Base-by-base conservation (phyloP, 2,113 vertebrate genomes). In the Romanogobio albipinnatus region DNA sequence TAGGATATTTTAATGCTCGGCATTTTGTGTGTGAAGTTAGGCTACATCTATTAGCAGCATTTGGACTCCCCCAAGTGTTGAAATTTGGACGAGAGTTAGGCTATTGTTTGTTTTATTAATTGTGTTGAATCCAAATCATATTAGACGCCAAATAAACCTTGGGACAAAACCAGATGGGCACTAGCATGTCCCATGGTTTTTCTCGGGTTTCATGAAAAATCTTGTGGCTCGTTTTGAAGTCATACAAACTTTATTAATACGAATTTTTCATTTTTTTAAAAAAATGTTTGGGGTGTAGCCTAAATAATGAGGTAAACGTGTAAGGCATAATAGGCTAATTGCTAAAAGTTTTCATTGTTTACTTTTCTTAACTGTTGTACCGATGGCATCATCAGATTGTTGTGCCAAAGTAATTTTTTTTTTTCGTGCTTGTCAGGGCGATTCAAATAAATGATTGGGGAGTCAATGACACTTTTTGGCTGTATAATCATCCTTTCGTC, bases 31-130 rank as follows among this genome's bases (percentile, higher is more conserved):
- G 9, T 58, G 29, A 58, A 36, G 19, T 11, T 76, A 49, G 47
- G 47, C 47, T 49, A 29, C 9, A 17, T 51, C 14, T 75, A 14
- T 19, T 13, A 62, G 56, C 58, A 26, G 36, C 14, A 47, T 64
- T 79, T 58, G 43, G 39, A 47, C 58, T 62, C n/a, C 77, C 58
- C 58, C 76, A 62, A 79, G 58, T 61, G 58, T 79, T 62, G 58
- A 64, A 5, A 45, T 13, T 19, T 79, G 36, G 58, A 47, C n/a
- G 62, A 29, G 47, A 62, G 43, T 24, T 79, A 5, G 14, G 9
- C 1, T 39, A 39, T 6, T 39, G 39, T 1, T 39, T 39, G 39
- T 39, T 39, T 33, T 39, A 39, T 39, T 39, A 6, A 39, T 39
- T 39, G 1, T 39, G 36, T 39, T 39, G 39, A 39, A 5, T 7